Base-by-base conservation (phyloP, 1,140 invertebrate species). In the Ladona fulva region DNA sequence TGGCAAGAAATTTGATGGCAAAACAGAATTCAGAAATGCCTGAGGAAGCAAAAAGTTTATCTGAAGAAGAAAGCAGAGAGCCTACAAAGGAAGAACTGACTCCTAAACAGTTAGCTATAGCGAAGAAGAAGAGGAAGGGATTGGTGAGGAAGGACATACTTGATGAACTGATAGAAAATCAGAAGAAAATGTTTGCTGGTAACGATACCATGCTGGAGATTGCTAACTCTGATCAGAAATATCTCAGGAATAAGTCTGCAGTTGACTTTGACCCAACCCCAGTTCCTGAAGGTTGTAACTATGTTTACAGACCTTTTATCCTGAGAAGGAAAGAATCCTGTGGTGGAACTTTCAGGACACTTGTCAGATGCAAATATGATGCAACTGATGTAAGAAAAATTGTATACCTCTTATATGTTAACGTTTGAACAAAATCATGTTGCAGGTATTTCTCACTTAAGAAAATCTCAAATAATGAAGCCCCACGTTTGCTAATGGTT, bases 321-420 rank as follows among this genome's bases (percentile, higher is more conserved):
- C 74, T 79, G 42, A 79, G 77, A 74, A 29, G 75, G 77, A 84
- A 84, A 80, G 52, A 66, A 19, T 80, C 77, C 52, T 80, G 81
- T 52, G 77, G 80, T 25, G 83, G 82, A 75, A 82, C 84, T 78
- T 84, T 87, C 75, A 84, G 83, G 79, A 80, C 87, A 37, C 81
- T 88, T 73, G 81, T 87, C 25, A 78, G 87, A 24, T 83, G 83
- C 75, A 86, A 87, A 83, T 80, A 82, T 29, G 85, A 87, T 83
- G 86, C 81, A 5, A 80, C 81, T 77, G 82, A 85, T 82, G 86
- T 87, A 83, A 80, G 76, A 79, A 79, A n/a, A n/a, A n/a, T n/a
- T 77, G 42, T 75, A 42, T 78, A 25, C 77, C 74, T 59, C 44
- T 66, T 37, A 37, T 37, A n/a, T n/a, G n/a, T n/a, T n/a, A n/a